Evolutionary conservation across 2,113 vertebrate species (phyloP).

Genomic region (Pelusios castaneus): DNA sequence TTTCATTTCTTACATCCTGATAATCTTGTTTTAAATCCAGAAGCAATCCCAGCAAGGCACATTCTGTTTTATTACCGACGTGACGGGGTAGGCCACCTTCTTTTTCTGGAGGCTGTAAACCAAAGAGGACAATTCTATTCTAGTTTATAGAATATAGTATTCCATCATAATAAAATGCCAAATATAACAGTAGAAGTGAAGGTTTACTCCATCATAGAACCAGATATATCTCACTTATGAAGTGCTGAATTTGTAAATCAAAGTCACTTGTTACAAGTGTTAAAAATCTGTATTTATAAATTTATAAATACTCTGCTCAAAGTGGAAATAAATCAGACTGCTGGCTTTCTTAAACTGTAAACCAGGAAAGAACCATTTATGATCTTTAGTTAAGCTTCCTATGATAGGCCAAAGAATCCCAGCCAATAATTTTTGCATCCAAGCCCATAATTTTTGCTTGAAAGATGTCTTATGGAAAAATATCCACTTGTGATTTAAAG

Average conservation of each 20-base stretch:
- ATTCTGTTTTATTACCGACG: conserved; percentile 99
- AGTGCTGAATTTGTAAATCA: not conserved
- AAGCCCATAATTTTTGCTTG: not conserved
- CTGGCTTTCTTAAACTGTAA: not conserved
- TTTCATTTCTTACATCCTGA: conserved; percentile 94
- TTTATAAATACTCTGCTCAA: not conserved
- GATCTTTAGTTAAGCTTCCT: not conserved
- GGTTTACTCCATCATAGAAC: not conserved
- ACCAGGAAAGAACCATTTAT: not conserved
- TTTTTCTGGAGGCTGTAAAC: conserved; percentile 92
- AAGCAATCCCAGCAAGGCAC: conserved; percentile 97
- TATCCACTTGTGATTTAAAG: not conserved
- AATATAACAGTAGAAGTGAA: not conserved
- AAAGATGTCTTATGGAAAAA: not conserved
- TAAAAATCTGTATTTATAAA: not conserved
- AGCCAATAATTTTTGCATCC: not conserved
- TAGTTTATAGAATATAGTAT: not conserved
- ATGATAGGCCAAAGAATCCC: not conserved
- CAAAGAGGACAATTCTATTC: not conserved
- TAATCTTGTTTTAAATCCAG: conserved; percentile 96
- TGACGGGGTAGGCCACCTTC: conserved; percentile 97
- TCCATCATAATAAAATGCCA: not conserved
- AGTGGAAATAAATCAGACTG: not conserved
- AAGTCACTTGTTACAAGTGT: not conserved
- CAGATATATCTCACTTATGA: not conserved